Conservation (phyloP, 30 jellyfish, hydroid and myxozoan species). For the Clytia hemisphaerica region DNA sequence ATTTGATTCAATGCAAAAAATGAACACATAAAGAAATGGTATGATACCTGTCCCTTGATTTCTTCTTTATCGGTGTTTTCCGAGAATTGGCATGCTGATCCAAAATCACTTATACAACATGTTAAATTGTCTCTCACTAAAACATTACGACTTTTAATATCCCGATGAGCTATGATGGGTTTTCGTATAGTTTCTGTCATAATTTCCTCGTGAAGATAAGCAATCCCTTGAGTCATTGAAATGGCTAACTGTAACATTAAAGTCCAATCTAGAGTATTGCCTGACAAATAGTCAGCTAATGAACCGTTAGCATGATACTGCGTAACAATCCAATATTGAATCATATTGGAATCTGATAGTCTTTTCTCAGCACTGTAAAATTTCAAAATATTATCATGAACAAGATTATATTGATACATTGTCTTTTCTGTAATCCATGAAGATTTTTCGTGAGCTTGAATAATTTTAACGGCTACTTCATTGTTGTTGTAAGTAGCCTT, state of each 20-base stretch:
- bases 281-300: conserved; percentile 48
- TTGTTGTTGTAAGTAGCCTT: conserved; percentile 41
- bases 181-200: conserved; percentile 36
- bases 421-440: conserved; percentile 85
- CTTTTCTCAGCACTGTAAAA: conserved; percentile 71
- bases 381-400: conserved; percentile 64
- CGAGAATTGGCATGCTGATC: conserved; percentile 27
- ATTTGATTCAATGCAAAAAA: no score
- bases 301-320: conserved; percentile 85
- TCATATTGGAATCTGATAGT: conserved; percentile 16
- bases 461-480: conserved; percentile 77
- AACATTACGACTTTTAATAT: conserved; percentile 87
- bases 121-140: conserved; percentile 61
- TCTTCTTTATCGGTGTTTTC: conserved; percentile 9
- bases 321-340: conserved; percentile 83
- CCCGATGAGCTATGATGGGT: conserved; percentile 92
- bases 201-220: conserved; percentile 66
- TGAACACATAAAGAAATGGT: no score
- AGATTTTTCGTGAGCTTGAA: conserved; percentile 61
- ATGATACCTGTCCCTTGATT: conserved; percentile 23
- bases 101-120: conserved; percentile 95
- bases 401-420: conserved; percentile 44
- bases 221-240: conserved; percentile 73
- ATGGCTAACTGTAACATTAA: conserved; percentile 46
- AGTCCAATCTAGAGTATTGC: conserved; percentile 48